Conservation (phyloP, 1,140 invertebrate genomes). For the Chymomyza costata region DNA sequence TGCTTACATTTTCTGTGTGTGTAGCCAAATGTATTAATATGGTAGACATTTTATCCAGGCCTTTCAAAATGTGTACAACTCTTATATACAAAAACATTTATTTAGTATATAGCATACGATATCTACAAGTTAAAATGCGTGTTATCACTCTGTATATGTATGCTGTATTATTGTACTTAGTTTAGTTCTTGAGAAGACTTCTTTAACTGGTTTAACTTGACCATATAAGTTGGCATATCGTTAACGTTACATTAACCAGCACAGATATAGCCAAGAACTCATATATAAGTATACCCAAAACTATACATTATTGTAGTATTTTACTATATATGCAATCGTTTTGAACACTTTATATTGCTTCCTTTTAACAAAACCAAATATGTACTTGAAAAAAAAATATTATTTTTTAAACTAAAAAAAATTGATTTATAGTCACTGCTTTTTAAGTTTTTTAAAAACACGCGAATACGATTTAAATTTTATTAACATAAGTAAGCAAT, state of each 20-base stretch:
- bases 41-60: slow-evolving; percentile 39
- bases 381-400: slow-evolving; percentile 42
- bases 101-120: slow-evolving; percentile 36
- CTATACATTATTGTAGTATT: no score
- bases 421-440: slow-evolving; percentile 58
- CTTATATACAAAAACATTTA: slow-evolving; percentile 29
- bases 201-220: no score
- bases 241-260: no score
- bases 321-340: no score
- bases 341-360: no score
- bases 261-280: no score
- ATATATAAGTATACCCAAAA: no score
- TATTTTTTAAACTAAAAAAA: neutral
- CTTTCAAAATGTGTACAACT: slow-evolving; percentile 58
- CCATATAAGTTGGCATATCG: no score
- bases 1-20: slow-evolving; percentile 42
- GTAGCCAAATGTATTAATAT: slow-evolving; percentile 67
- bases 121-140: neutral
- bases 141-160: no score
- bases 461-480: slow-evolving; percentile 15
- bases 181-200: no score
- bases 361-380: slow-evolving; percentile 61
- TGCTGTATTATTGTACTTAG: no score
- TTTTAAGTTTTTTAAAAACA: slow-evolving; percentile 49
- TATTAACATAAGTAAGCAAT: slow-evolving; percentile 40